These are phyloP conservation scores for Eupithecia subumbrata DNA, from an alignment of 2,888 invertebrate species.

Conservation along the genomic window DNA sequence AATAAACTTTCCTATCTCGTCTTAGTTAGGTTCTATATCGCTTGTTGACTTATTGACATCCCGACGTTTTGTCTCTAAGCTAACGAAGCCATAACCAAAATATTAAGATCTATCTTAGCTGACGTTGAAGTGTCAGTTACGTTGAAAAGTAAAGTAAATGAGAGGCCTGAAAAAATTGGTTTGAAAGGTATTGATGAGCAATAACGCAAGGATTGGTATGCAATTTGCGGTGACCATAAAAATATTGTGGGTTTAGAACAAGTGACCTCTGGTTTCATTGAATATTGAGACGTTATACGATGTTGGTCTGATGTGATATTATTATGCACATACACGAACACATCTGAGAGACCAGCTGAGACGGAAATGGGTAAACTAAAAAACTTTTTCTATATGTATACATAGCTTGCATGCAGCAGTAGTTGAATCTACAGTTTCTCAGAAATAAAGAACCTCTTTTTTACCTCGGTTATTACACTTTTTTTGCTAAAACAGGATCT, in stretches of 20 bases:
- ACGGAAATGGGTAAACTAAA: too few species aligned
- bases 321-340: background rate
- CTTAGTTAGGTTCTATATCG: constrained; percentile 47
- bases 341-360: too few species aligned
- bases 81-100: constrained; percentile 25
- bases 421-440: too few species aligned
- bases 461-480: too few species aligned
- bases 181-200: constrained; percentile 47
- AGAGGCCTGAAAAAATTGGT: constrained; percentile 39
- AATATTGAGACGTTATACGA: background rate
- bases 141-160: background rate
- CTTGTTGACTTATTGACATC: constrained; percentile 23
- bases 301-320: background rate
- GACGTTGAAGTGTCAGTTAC: background rate
- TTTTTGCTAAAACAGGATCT: too few species aligned
- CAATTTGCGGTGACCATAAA: background rate
- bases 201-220: constrained; percentile 25
- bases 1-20: constrained; percentile 55
- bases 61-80: constrained; percentile 19
- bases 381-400: too few species aligned
- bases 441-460: too few species aligned
- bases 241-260: background rate
- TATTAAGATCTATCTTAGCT: constrained; percentile 22
- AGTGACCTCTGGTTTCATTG: background rate
- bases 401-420: too few species aligned